These are phyloP conservation scores for Labroides dimidiatus DNA, from an alignment of 2,797 vertebrate species.

Conservation along the genomic window DNA sequence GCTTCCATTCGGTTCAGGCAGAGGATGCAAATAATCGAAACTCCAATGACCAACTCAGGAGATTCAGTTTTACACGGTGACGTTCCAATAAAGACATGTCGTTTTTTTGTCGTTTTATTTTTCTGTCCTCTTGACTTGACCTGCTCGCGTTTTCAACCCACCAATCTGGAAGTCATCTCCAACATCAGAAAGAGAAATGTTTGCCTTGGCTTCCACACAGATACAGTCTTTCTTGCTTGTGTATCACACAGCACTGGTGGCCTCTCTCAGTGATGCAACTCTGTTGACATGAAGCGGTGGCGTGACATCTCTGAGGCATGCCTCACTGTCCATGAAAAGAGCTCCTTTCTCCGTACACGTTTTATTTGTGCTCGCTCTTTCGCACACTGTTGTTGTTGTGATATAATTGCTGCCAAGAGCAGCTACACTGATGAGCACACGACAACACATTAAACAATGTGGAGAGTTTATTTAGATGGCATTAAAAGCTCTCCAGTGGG, in stretches of 20 bases:
- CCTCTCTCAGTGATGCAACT: conserved; percentile 26
- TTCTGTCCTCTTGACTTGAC: neutral
- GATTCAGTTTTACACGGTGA: conserved; percentile 38
- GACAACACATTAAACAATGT: conserved; percentile 46
- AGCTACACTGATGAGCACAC: conserved; percentile 39
- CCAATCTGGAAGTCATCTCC: conserved; percentile 25
- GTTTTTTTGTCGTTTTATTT: neutral
- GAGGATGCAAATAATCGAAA: conserved; percentile 40
- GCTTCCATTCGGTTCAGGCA: conserved; percentile 26
- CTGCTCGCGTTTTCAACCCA: conserved; percentile 17
- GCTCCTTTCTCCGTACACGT: conserved; percentile 12
- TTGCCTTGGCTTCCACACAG: conserved; percentile 33
- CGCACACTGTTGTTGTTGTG: conserved; percentile 38
- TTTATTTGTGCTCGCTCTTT: conserved; percentile 17
- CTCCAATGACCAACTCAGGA: conserved; percentile 30
- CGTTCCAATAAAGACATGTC: conserved; percentile 25
- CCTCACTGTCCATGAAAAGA: neutral
- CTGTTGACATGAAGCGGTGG: conserved; percentile 15
- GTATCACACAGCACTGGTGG: conserved; percentile 1
- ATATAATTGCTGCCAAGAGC: conserved; percentile 54
- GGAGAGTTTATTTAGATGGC: conserved; percentile 47
- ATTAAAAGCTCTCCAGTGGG: conserved; percentile 44
- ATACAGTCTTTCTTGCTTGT: conserved; percentile 10
- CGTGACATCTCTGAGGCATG: conserved; percentile 4
- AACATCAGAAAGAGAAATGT: conserved; percentile 23